phyloP scores from a whole-genome alignment of 37 sponge, comb jelly and placozoan species.

The Lycopodina hypogea region DNA sequence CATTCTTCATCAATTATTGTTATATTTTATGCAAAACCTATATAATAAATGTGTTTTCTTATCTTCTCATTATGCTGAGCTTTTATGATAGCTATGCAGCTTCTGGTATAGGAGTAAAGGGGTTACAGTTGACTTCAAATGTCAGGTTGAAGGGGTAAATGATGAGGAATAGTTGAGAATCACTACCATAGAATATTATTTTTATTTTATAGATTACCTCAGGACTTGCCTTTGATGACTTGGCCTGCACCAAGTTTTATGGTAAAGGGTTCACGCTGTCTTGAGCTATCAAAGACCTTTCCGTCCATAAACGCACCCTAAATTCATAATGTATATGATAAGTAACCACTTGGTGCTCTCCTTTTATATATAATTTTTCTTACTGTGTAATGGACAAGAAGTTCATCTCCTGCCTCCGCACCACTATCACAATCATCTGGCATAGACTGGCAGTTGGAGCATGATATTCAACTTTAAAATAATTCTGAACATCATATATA shows the following conservation, averaged over 20 bases:
- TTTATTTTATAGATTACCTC: no score
- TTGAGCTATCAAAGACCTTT: constrained; percentile 72
- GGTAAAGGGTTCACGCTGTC: constrained; percentile 46
- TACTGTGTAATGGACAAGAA: constrained; percentile 70
- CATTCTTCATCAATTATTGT: no score
- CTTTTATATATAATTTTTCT: neutral
- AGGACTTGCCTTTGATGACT: constrained; percentile 62
- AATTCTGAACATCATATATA: neutral
- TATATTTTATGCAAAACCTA: no score
- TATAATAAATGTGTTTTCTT: no score
- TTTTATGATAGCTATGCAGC: no score
- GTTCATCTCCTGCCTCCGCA: constrained; percentile 56
- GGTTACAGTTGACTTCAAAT: no score
- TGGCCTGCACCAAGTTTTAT: constrained; percentile 53
- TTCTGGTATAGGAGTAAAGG: no score
- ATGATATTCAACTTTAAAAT: neutral
- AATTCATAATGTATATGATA: neutral
- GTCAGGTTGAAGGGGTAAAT: no score
- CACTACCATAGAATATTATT: no score
- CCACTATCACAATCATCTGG: constrained; percentile 39
- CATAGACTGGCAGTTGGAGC: constrained; percentile 31
- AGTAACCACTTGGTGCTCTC: neutral
- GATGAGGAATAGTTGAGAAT: no score
- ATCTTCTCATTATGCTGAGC: no score
- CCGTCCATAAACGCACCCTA: constrained; percentile 68